These are phyloP conservation scores for Ellobium chinense DNA, from an alignment of 2,888 invertebrate species.

Conservation along the genomic window DNA sequence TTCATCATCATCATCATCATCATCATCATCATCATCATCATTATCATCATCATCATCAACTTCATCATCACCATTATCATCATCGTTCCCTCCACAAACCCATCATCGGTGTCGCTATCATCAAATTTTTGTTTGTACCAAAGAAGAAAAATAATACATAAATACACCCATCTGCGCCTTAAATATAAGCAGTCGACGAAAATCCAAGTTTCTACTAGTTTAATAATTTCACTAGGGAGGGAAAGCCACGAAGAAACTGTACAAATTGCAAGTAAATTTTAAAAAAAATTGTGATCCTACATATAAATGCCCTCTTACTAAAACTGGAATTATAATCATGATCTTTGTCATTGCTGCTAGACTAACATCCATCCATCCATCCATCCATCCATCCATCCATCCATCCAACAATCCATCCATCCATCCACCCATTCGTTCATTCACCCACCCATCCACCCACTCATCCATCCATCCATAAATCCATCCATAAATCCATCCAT, in stretches of 20 bases:
- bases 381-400: not conserved
- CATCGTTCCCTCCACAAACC: not conserved
- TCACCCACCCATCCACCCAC: not conserved
- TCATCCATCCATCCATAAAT: not conserved
- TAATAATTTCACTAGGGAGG: too few relatives aligned
- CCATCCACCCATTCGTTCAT: not conserved
- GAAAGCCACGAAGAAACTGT: too few relatives aligned
- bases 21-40: constrained; percentile 22
- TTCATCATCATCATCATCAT: constrained; percentile 3
- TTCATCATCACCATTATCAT: not conserved
- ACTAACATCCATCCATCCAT: not conserved
- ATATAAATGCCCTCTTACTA: not conserved
- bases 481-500: not conserved
- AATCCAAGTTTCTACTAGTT: too few relatives aligned
- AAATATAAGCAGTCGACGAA: too few relatives aligned
- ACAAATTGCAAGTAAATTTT: too few relatives aligned
- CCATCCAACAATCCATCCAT: not conserved
- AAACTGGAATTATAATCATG: not conserved
- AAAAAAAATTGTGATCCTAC: not conserved
- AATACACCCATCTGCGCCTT: too few relatives aligned
- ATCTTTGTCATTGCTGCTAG: not conserved
- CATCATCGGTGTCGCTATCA: not conserved
- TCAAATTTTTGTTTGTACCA: not conserved
- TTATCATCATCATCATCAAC: constrained; percentile 6
- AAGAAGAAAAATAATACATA: too few relatives aligned